Evolutionary conservation across 2,888 invertebrate species (phyloP), one percentile per base, ranked within the genome.

Genomic region (Sicus ferrugineus): DNA sequence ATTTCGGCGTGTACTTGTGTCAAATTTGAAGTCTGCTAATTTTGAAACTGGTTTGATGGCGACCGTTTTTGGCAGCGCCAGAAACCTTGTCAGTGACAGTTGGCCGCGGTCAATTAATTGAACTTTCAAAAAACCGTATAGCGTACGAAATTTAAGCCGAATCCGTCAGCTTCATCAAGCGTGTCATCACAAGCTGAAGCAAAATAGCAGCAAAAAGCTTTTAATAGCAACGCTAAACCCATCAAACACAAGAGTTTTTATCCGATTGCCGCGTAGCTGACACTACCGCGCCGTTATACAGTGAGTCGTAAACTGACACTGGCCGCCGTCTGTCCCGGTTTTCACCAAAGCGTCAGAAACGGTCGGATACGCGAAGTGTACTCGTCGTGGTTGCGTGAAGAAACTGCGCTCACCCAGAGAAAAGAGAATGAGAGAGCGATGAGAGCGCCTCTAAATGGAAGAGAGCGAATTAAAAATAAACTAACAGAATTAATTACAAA

Each of bases 271-370:
- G 48, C 50, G 48, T 21, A 31, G 16, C 34, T 50, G 56, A 58
- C 56, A 48, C 48, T 46, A 52, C 63, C 64, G 70, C 19, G 68
- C 65, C 59, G 67, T 68, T 70, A 68, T 70, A 65, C 62, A 26
- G 70, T 56, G 63, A 58, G 67, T 34, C 67, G 38, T 42, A 26
- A 65, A 71, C 68, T 71, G 68, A 65, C 59, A 61, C 56, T 52
- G 34, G n/a, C 21, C 14, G 11, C 58, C 19, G 58, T 56, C 58
- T 63, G 67, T 70, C 38, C 70, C 67, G 64, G 59, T 70, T 70
- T 59, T 34, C 58, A 61, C 14, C 58, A 23, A 38, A 52, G 65
- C 52, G 64, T 14, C 19, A 54, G 28, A 9, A 2, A 7, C 42
- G 26, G 19, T 26, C n/a, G 66, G 31, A 30, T 34, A 54, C 16